Conservation (phyloP, 2,797 vertebrate species). For the Intellagama lesueurii region DNA sequence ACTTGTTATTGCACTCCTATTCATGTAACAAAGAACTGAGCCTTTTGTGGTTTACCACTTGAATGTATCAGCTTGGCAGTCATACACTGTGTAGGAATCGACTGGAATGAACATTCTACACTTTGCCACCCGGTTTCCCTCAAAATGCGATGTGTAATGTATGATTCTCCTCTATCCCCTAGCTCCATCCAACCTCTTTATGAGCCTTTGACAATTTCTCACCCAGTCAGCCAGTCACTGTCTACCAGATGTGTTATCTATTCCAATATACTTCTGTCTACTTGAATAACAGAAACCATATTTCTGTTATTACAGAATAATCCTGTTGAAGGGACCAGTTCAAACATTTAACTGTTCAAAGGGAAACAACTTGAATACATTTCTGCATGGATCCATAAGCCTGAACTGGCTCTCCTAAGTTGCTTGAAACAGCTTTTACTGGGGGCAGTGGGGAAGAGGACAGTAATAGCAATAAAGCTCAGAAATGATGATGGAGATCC, state of each 20-base stretch:
- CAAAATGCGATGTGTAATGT: not conserved
- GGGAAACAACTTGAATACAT: not conserved
- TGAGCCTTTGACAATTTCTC: not conserved
- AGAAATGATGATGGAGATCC: not conserved
- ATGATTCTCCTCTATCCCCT: not conserved
- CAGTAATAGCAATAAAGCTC: not conserved
- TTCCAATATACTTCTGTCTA: not conserved
- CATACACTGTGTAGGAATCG: not conserved
- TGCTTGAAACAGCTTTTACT: not conserved
- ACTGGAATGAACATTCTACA: not conserved
- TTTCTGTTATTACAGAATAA: not conserved
- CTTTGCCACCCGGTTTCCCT: not conserved
- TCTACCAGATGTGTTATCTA: not conserved
- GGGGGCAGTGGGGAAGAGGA: not conserved
- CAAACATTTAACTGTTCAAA: not conserved
- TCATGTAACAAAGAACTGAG: not conserved
- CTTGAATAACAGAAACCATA: not conserved
- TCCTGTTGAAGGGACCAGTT: not conserved
- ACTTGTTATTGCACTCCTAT: not conserved
- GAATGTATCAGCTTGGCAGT: not conserved
- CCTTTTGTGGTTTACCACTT: too few relatives aligned
- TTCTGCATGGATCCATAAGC: not conserved
- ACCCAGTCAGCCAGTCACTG: not conserved
- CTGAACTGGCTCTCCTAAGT: not conserved
- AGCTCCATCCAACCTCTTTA: not conserved